A percentile compares a stretch with the other conserved stretches of the same genome.
Evolutionary conservation across 1,140 invertebrate species (phyloP).

Genomic region (Oreohelix idahoensis): DNA sequence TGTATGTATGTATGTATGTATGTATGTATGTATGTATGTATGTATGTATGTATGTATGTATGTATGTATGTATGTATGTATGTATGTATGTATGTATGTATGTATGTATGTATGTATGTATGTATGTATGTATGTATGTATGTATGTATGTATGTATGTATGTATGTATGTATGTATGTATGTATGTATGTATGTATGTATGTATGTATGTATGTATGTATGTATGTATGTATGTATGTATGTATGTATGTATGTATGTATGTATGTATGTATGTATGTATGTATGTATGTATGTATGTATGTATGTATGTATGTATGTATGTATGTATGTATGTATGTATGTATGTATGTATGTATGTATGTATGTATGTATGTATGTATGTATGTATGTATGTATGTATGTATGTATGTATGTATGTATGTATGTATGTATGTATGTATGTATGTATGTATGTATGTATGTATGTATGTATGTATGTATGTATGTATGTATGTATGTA

Average conservation of each 20-base stretch:
- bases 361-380: too few relatives aligned
- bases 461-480: too few relatives aligned
- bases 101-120: not conserved
- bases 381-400: too few relatives aligned
- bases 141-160: not conserved
- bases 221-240: not conserved
- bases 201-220: not conserved
- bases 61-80: not conserved
- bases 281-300: not conserved
- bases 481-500: too few relatives aligned
- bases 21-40: constrained; percentile 20
- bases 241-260: not conserved
- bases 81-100: not conserved
- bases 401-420: too few relatives aligned
- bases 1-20: constrained; percentile 27
- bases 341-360: too few relatives aligned
- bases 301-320: constrained; percentile 13
- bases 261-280: not conserved
- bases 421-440: too few relatives aligned
- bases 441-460: too few relatives aligned
- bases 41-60: not conserved
- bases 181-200: not conserved
- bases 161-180: constrained; percentile 1
- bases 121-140: not conserved
- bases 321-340: constrained; percentile 3